phyloP scores from a whole-genome alignment of 2,888 invertebrate species.

The Alviniconcha strummeri region DNA sequence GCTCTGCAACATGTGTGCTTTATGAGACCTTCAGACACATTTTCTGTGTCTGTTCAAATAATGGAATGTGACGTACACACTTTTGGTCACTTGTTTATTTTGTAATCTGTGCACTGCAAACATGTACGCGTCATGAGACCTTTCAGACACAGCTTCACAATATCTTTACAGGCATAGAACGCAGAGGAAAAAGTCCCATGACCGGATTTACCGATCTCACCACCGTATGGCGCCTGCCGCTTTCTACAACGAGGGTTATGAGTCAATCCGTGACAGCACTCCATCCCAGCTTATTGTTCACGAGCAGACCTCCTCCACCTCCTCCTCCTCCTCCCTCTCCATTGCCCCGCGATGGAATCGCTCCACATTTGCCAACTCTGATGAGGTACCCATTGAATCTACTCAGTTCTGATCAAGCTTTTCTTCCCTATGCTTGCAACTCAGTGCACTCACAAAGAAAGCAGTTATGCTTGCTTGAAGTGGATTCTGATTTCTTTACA shows the following conservation, averaged over 20 bases:
- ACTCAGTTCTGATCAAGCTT: slow-evolving; percentile 12
- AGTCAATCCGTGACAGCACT: slow-evolving; percentile 19
- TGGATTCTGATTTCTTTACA: background rate
- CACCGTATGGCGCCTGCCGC: slow-evolving; percentile 11
- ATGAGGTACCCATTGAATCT: slow-evolving; percentile 30
- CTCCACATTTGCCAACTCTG: slow-evolving; percentile 31
- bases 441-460: too few species aligned
- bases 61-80: too few species aligned
- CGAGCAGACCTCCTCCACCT: slow-evolving; percentile 25
- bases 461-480: too few species aligned
- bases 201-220: slow-evolving; percentile 14
- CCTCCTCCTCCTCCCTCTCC: slow-evolving; percentile 28
- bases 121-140: too few species aligned
- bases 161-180: background rate
- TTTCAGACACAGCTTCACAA: too few species aligned
- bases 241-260: slow-evolving; percentile 32
- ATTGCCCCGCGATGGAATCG: slow-evolving; percentile 32
- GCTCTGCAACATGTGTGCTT: too few species aligned
- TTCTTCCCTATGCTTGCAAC: too few species aligned
- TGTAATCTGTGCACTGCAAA: too few species aligned
- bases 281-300: slow-evolving; percentile 29
- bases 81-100: too few species aligned
- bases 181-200: slow-evolving; percentile 21
- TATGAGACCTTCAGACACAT: too few species aligned
- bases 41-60: too few species aligned